Conservation (phyloP, 2,888 invertebrate species). For the Caenorhabditis sinica region DNA sequence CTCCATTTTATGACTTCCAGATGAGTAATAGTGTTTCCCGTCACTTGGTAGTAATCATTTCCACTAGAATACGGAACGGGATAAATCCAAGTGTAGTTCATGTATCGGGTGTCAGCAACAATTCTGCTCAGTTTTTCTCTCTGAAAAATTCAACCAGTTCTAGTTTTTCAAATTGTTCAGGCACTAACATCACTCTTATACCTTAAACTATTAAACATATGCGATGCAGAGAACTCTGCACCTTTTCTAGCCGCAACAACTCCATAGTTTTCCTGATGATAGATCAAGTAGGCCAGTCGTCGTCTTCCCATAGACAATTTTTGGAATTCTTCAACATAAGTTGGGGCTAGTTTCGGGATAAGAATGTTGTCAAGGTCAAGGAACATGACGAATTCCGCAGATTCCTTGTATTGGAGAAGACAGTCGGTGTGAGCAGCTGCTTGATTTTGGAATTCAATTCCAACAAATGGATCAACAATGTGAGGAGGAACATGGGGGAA, state of each 20-base stretch:
- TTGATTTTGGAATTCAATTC: constrained; percentile 71
- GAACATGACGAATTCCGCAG: constrained; percentile 67
- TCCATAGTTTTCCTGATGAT: constrained; percentile 47
- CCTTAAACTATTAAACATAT: constrained; percentile 55
- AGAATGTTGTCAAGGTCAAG: constrained; percentile 72
- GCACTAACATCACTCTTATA: constrained; percentile 25
- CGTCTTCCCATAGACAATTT: neutral
- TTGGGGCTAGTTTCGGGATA: constrained; percentile 65
- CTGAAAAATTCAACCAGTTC: neutral
- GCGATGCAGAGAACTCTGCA: constrained; percentile 50
- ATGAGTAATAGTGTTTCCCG: constrained; percentile 28
- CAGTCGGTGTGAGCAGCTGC: constrained; percentile 72
- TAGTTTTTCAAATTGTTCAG: neutral
- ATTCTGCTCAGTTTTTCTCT: constrained; percentile 60
- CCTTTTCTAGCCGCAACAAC: constrained; percentile 10
- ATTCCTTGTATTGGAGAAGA: constrained; percentile 72
- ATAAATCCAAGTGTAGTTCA: constrained; percentile 72
- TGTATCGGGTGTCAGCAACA: constrained; percentile 51
- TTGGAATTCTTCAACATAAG: constrained; percentile 66
- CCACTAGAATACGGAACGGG: constrained; percentile 58
- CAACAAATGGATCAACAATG: constrained; percentile 60
- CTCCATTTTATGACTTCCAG: constrained; percentile 13
- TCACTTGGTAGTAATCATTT: constrained; percentile 22
- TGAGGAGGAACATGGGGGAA: constrained; percentile 44
- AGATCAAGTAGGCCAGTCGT: constrained; percentile 22